phyloP scores from a whole-genome alignment of 2,797 vertebrate species.

The Tauraco hartlaubi region DNA sequence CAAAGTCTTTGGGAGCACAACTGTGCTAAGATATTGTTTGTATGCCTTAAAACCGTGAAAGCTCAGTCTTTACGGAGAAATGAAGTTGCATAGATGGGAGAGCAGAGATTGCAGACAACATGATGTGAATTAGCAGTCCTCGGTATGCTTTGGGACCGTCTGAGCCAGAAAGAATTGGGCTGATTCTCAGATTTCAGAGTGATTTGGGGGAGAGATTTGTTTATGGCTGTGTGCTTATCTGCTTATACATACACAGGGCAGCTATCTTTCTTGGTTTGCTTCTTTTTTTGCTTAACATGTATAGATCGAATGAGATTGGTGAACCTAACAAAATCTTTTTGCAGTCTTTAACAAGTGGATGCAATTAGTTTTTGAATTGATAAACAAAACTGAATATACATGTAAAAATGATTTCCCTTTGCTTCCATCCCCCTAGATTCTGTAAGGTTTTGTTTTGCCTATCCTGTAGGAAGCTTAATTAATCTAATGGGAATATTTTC shows the following conservation, averaged over 20 bases:
- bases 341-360: background rate
- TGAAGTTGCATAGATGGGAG: background rate
- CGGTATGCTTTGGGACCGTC: background rate
- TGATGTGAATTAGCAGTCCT: background rate
- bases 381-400: background rate
- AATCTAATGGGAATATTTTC: conserved; percentile 45
- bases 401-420: background rate
- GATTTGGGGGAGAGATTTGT: background rate
- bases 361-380: conserved; percentile 6
- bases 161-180: background rate
- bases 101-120: background rate
- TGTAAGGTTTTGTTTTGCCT: background rate
- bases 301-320: background rate
- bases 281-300: background rate
- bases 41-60: background rate
- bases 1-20: conserved; percentile 21
- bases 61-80: background rate
- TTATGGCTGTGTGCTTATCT: background rate
- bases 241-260: background rate
- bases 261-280: background rate
- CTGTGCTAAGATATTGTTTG: background rate
- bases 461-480: conserved; percentile 25
- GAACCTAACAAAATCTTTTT: background rate
- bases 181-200: background rate
- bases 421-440: background rate